Percentiles rank a stretch among this genome's conserved stretches.
Evolutionary conservation across 1,140 invertebrate species (phyloP).

Genomic region (Pogonognathellus flavescens): DNA sequence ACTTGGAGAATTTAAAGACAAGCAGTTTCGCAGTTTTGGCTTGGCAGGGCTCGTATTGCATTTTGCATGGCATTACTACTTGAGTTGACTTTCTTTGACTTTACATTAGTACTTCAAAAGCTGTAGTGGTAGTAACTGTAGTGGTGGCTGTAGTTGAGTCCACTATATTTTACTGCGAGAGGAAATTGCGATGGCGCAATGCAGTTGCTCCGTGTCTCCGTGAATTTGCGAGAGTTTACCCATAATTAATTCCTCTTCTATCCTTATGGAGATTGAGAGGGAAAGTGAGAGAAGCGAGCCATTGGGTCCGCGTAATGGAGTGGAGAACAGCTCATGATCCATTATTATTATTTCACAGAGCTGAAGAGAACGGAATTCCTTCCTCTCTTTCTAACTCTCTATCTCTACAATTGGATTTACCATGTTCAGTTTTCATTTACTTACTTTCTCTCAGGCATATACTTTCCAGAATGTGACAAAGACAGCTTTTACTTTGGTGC

Average conservation of each 20-base stretch:
- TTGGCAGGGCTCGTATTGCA: slow-evolving; percentile 29
- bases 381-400: not conserved
- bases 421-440: slow-evolving; percentile 6
- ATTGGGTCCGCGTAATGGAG: slow-evolving; percentile 44
- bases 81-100: not conserved
- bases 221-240: slow-evolving; percentile 39
- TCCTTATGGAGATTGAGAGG: slow-evolving; percentile 51
- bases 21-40: slow-evolving; percentile 12
- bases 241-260: slow-evolving; percentile 52
- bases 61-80: not conserved
- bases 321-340: slow-evolving; percentile 52
- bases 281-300: slow-evolving; percentile 34
- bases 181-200: slow-evolving; percentile 48
- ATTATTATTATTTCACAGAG: slow-evolving; percentile 41
- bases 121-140: not conserved
- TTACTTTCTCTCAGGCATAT: not conserved
- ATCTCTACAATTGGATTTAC: slow-evolving; percentile 28
- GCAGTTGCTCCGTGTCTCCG: slow-evolving; percentile 35
- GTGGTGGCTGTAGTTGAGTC: not conserved
- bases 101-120: not conserved
- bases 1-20: not conserved
- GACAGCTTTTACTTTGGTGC: too few relatives aligned
- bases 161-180: not conserved
- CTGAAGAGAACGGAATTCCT: slow-evolving; percentile 26
- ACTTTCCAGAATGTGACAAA: too few relatives aligned